Conservation (phyloP, 2,113 vertebrate species). For the Solenodon paradoxus region DNA sequence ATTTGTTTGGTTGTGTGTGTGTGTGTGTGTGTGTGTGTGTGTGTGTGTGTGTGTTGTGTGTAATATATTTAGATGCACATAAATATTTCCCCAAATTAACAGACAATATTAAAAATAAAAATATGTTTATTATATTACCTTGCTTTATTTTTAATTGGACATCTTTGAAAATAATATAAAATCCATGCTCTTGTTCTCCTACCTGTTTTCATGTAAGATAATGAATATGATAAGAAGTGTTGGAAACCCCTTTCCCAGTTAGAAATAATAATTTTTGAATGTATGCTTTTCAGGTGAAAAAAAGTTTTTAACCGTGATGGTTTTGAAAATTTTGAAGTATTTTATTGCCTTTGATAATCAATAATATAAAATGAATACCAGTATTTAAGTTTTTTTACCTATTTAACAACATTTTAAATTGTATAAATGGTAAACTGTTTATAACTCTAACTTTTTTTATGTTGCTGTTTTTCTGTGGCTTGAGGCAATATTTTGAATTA, state of each 20-base stretch:
- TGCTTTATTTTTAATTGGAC: neutral
- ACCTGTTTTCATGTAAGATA: neutral
- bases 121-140: neutral
- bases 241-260: neutral
- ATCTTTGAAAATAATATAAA: neutral
- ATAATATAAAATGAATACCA: neutral
- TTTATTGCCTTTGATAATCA: neutral
- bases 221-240: neutral
- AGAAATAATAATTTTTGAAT: neutral
- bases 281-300: neutral
- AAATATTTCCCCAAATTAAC: neutral
- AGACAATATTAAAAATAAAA: neutral
- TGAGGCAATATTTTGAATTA: conserved; percentile 12
- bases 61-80: neutral
- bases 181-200: neutral
- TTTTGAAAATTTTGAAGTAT: neutral
- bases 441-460: neutral
- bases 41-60: no score
- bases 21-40: no score
- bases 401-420: neutral
- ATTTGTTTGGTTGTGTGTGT: no score
- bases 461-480: neutral
- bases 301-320: neutral
- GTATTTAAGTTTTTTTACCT: neutral
- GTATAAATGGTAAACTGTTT: neutral